Base-by-base conservation (phyloP, 2,797 vertebrate species). In the Mormyrops boulengeri region DNA sequence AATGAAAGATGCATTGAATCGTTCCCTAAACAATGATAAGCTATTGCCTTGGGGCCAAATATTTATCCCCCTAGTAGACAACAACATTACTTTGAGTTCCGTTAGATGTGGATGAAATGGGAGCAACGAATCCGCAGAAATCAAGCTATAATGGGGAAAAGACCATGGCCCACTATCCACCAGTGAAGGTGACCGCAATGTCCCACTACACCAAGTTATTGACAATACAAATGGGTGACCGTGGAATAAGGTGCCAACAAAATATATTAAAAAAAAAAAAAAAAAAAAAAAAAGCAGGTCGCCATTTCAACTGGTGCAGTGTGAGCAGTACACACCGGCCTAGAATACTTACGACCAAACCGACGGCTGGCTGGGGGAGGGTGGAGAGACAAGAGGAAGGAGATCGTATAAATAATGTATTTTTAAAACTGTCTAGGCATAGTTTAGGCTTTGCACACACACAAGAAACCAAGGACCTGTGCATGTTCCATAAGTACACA, bases 271-370 rank as follows among this genome's bases (percentile, higher is more conserved):
- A 30, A 30, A 30, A 30, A 30, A 30, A 30, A 30, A 4, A 3
- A 88, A 2, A 14, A 9, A 53, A 8, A n/a, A 30, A 57, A 38
- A 88, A n/a, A 34, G 7, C 26, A 41, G 49, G 53, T 88, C 57
- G 30, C 6, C 38, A 7, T 38, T 9, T 62, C n/a, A 62, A 30
- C 52, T 50, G 84, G 38, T 73, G 88, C 38, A n/a, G 50, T 57
- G 57, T 41, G 50, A 87, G n/a, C 50, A 55, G 55, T 30, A 53
- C 89, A 60, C 88, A 90, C 92, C 94, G n/a, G 22, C 12, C 26
- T 38, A 12, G 26, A 34, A 69, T 26, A 44, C 93, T 93, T 92
- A 94, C 95, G 94, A 93, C 88, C 88, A 93, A 91, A 90, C 91
- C 91, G 90, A 85, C 0, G 89, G 88, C 91, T 50, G 91, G 91